Evolutionary conservation across 2,888 invertebrate genomes (phyloP).

Genomic region (Globia sparganii): DNA sequence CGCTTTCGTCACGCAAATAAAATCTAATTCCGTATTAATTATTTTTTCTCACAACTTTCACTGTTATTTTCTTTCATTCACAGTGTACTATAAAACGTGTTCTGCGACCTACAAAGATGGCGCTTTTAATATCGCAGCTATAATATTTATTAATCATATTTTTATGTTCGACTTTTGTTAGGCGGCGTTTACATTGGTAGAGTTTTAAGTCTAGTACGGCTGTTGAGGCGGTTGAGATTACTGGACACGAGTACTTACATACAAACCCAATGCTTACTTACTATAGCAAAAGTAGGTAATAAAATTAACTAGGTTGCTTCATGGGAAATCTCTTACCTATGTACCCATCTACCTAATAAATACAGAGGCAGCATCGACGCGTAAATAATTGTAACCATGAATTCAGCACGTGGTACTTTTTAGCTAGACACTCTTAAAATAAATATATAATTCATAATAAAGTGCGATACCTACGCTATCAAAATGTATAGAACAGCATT

Average conservation of each 20-base stretch:
- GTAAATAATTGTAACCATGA: too few species aligned
- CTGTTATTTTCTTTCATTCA: slow-evolving; percentile 56
- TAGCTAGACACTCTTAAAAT: too few species aligned
- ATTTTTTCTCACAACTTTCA: slow-evolving; percentile 60
- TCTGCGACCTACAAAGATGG: slow-evolving; percentile 29
- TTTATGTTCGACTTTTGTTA: slow-evolving; percentile 23
- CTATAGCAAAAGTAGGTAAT: too few species aligned
- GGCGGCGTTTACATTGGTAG: neutral
- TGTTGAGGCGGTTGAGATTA: too few species aligned
- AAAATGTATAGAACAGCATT: too few species aligned
- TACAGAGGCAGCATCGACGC: too few species aligned
- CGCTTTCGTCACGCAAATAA: slow-evolving; percentile 60
- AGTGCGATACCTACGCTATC: too few species aligned
- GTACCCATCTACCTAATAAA: too few species aligned
- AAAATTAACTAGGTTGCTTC: too few species aligned
- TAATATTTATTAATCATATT: slow-evolving; percentile 43
- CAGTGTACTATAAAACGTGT: slow-evolving; percentile 24
- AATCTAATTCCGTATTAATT: slow-evolving; percentile 53
- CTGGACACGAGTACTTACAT: too few species aligned
- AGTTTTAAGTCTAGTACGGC: neutral
- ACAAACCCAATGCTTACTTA: neutral
- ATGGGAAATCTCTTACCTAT: neutral
- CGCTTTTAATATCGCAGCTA: slow-evolving; percentile 33
- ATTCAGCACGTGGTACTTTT: too few species aligned
- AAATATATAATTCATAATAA: too few species aligned